Percentiles rank a stretch among this genome's conserved stretches.
These are phyloP conservation scores for Pygoscelis antarcticus DNA, from an alignment of 2,113 vertebrate genomes.

Conservation along the genomic window DNA sequence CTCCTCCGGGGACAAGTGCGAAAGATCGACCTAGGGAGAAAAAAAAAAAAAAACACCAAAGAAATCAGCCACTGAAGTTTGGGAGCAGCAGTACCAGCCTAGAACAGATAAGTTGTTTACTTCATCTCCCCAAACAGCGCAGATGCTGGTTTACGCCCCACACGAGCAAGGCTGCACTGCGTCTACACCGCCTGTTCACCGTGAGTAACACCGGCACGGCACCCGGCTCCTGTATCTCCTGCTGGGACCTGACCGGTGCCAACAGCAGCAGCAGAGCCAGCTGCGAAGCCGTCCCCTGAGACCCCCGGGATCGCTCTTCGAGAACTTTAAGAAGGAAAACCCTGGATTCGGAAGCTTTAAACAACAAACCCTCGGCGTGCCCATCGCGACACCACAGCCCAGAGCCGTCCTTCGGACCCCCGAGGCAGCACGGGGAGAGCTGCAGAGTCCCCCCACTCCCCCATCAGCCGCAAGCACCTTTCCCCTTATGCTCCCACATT, in stretches of 20 bases:
- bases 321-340: neutral
- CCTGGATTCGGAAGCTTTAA: neutral
- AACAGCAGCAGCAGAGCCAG: fast-evolving
- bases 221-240: neutral
- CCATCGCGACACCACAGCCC: neutral
- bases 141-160: neutral
- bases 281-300: no score
- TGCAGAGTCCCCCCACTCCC: neutral
- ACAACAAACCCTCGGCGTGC: fast-evolving
- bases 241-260: neutral
- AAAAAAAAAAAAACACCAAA: neutral
- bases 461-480: fast-evolving
- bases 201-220: fast-evolving
- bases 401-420: no score
- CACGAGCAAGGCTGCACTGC: fast-evolving
- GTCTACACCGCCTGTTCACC: neutral
- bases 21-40: conserved; percentile 84
- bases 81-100: neutral
- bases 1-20: conserved; percentile 92
- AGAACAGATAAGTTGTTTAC: fast-evolving
- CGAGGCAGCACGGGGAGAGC: neutral
- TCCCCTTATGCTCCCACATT: neutral
- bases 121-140: fast-evolving
- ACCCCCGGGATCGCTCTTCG: fast-evolving
- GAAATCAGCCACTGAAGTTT: neutral